These are phyloP conservation scores for Lethenteron camtschaticum DNA, from an alignment of 2,113 vertebrate species.

Conservation along the genomic window DNA sequence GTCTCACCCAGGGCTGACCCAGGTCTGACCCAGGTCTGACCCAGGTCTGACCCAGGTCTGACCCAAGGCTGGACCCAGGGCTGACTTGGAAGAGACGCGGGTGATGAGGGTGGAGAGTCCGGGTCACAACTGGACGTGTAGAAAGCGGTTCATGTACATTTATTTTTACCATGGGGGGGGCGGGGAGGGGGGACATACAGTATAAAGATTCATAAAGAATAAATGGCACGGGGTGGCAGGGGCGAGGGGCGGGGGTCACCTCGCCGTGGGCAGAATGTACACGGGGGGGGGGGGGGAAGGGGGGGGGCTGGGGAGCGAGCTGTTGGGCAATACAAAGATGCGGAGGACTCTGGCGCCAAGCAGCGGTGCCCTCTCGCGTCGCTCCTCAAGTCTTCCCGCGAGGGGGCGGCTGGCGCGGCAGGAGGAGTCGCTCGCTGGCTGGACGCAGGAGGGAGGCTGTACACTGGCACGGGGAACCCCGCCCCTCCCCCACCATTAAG, in stretches of 20 bases:
- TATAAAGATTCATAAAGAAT: constrained; percentile 99
- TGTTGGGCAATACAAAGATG: constrained; percentile 97
- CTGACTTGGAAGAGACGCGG: background rate
- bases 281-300: constrained; percentile 46
- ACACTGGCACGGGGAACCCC: too few species aligned
- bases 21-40: constrained; percentile 14
- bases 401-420: too few species aligned
- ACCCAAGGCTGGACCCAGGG: constrained; percentile 7
- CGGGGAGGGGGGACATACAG: constrained; percentile 56
- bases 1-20: constrained; percentile 10
- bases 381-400: too few species aligned
- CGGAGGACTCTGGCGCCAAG: too few species aligned
- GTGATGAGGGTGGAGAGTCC: constrained; percentile 34
- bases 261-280: constrained; percentile 17
- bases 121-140: constrained; percentile 73
- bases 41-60: constrained; percentile 14
- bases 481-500: too few species aligned
- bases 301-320: constrained; percentile 66
- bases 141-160: constrained; percentile 99
- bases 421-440: too few species aligned
- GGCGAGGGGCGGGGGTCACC: constrained; percentile 14
- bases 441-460: too few species aligned
- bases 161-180: constrained; percentile 98
- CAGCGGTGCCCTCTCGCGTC: too few species aligned
- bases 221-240: constrained; percentile 57